Evolutionary conservation across 2,888 invertebrate species (phyloP).

Genomic region (Pachliopta kotzebuea): DNA sequence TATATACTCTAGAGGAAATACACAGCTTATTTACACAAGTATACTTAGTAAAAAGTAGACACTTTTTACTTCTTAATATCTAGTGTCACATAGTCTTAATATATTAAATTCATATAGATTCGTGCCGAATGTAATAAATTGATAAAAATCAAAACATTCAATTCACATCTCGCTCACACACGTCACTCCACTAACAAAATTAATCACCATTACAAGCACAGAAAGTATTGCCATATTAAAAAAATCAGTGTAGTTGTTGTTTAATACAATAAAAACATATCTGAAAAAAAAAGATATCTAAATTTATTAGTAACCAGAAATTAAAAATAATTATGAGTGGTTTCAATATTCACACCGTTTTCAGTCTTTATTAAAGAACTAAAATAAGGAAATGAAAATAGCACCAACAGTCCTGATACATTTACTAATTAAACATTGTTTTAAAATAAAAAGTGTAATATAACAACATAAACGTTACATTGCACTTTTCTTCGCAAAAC

Average conservation of each 20-base stretch:
- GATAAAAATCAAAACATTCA: slow-evolving; percentile 62
- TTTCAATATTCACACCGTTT: too few relatives aligned
- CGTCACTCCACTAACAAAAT: slow-evolving; percentile 38
- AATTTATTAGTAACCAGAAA: too few relatives aligned
- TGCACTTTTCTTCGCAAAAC: too few relatives aligned
- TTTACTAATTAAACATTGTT: too few relatives aligned
- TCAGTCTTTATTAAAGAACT: too few relatives aligned
- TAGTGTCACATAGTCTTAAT: slow-evolving; percentile 32
- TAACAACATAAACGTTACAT: too few relatives aligned
- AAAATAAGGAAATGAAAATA: too few relatives aligned
- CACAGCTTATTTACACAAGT: slow-evolving; percentile 25
- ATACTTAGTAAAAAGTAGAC: slow-evolving; percentile 24
- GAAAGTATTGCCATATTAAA: not conserved
- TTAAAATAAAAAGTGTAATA: too few relatives aligned
- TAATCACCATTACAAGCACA: slow-evolving; percentile 22
- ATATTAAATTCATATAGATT: slow-evolving; percentile 34
- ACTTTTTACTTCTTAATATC: slow-evolving; percentile 30
- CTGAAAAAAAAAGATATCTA: too few relatives aligned
- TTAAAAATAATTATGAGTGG: too few relatives aligned
- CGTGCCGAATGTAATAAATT: slow-evolving; percentile 35
- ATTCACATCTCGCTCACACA: slow-evolving; percentile 54
- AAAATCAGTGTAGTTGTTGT: not conserved
- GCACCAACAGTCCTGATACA: too few relatives aligned
- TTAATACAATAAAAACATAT: not conserved
- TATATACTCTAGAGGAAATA: slow-evolving; percentile 25